Base-by-base conservation (phyloP, 2,797 vertebrate species). In the Buceros bicornis region DNA sequence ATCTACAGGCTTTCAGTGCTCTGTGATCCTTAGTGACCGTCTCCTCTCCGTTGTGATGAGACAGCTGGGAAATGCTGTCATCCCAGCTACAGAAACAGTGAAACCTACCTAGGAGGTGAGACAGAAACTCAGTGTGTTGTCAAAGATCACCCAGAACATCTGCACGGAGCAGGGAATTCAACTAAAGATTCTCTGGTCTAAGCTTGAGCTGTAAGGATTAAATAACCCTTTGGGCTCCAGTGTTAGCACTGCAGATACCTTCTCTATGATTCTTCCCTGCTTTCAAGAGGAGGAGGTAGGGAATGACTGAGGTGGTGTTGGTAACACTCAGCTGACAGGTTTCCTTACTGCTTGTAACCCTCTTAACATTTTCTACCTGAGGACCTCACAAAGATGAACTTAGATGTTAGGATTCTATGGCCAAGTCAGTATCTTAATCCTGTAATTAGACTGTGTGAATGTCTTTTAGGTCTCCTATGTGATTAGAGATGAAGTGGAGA, bases 401-500 rank as follows among this genome's bases (percentile, higher is more conserved):
- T 16, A 67, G 28, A 22, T 26, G 43, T 33, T 72, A 35, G 58
- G 7, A 7, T 88, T 82, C 94, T 60, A 14, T 51, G 24, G n/a
- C 37, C 56, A 29, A 43, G 43, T 60, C 86, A 56, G 0, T 74
- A 31, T 82, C 72, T 87, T 82, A 82, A 77, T 85, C 25, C 54
- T n/a, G 4, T 82, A 58, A 76, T 58, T 95, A 90, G 48, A 91
- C 94, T 92, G 47, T 94, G 48, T 58, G 48, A 76, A 92, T 91
- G 66, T 90, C 5, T 95, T 74, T 80, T 95, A 99, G 99, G 99
- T 99, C 48, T 99, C 99, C 19, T 99, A 99, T 89, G 99, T 99
- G 85, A 99, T 99, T 98, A 98, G 99, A 97, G 99, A 99, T 96
- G 99, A 99, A 95, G 99, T 99, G 94, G 99, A 99, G 97, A 99